These are phyloP conservation scores for Drosophila planitibia DNA, from an alignment of 2,888 invertebrate genomes.

Conservation along the genomic window DNA sequence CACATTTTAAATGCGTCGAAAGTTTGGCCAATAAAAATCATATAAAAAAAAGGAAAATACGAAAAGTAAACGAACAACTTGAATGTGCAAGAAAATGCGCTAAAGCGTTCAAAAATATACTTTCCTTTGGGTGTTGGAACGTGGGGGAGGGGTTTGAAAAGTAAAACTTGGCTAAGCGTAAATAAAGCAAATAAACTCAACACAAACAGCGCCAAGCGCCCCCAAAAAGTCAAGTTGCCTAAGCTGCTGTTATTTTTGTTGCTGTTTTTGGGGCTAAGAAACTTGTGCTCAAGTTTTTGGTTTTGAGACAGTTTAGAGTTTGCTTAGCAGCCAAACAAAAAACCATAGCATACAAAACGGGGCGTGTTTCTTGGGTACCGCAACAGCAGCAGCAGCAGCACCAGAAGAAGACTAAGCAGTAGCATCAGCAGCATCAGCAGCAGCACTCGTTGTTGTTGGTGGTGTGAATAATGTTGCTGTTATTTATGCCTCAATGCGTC, in stretches of 20 bases:
- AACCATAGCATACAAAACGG: conserved; percentile 44
- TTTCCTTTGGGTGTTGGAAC: neutral
- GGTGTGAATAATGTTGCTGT: conserved; percentile 78
- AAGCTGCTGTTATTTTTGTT: conserved; percentile 35
- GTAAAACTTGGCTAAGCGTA: conserved; percentile 74
- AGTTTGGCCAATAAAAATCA: conserved; percentile 59
- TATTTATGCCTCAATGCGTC: conserved; percentile 79
- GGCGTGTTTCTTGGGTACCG: conserved; percentile 36
- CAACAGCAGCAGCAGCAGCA: neutral
- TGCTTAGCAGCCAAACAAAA: conserved; percentile 65
- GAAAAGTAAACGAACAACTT: conserved; percentile 8
- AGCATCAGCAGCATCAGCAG: neutral
- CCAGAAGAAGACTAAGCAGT: neutral
- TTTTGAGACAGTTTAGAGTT: conserved; percentile 69
- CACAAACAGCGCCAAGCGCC: conserved; percentile 39
- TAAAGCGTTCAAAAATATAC: conserved; percentile 75
- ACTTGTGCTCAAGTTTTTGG: conserved; percentile 70
- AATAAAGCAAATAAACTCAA: conserved; percentile 77
- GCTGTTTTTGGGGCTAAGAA: conserved; percentile 55
- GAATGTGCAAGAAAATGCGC: conserved; percentile 49
- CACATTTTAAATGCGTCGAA: conserved; percentile 57
- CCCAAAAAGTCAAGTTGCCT: conserved; percentile 58
- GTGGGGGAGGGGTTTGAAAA: conserved; percentile 23
- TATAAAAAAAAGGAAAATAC: conserved; percentile 13
- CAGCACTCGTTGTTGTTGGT: conserved; percentile 49